Evolutionary conservation across 1,140 invertebrate species (phyloP), one percentile per base, ranked within the genome.

Genomic region (Conopomorpha cramerella): DNA sequence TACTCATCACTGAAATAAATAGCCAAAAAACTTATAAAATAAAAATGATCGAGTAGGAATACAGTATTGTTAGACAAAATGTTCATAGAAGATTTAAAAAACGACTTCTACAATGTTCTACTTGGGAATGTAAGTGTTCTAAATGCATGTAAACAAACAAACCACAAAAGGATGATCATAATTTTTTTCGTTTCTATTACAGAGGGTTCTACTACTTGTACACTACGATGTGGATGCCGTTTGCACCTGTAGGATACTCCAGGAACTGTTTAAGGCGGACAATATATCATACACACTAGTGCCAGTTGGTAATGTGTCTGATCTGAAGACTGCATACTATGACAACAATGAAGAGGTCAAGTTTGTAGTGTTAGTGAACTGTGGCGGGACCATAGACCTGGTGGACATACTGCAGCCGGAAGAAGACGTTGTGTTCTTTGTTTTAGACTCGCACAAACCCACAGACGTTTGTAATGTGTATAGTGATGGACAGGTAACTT

Each of bases 381-480:
- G 95, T 79, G 95, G 95, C n/a, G 93, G 88, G 12, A 91, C 87
- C 8, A 72, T 97, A 34, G 95, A 99, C 64, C 71, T 98, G 17
- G 86, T 96, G 2, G 93, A 96, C 44, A 61, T 88, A 23, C 65
- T 98, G 13, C 84, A 93, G 53, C 93, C 95, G 0, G 82, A 87
- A 7, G 88, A 93, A 30, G 84, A 92, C 68, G 83, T 91, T 0
- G 80, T 86, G 6, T 92, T 98, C 68, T 98, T 89, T 74, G 84
- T 98, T 29, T 77, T 92, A 46, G 95, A 98, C 61, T 91, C 90
- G 39, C 95, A 98, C 64, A 84, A 93, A 34, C 95, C 96, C 0
- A 87, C 93, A 23, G 92, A 98, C 79, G 85, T 98, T 17, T 91
- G 91, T 60, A 98, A 98, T 81, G 84, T 96, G 30, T 98, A 95